Base-by-base conservation (phyloP, 2,113 vertebrate species). In the Leptobrachium leishanense region DNA sequence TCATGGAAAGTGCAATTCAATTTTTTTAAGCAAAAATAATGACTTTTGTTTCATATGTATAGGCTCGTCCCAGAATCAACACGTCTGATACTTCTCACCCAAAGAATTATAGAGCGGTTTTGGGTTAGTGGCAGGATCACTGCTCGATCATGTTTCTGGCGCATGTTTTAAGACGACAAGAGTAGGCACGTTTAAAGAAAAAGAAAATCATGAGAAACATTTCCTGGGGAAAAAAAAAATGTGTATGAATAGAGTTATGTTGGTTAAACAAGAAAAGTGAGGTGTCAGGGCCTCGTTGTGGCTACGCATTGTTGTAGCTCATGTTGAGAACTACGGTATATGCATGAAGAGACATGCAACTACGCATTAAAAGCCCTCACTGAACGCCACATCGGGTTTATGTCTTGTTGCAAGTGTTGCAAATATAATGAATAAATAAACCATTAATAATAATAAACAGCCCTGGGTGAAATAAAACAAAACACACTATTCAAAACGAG, bases 181-280 rank as follows among this genome's bases (percentile, higher is more conserved):
- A 74, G 42, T 6, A 68, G 78, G 44, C 78, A 74, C 11, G 78
- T 59, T 46, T 7, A 12, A 74, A 11, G 62, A 50, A 68, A 57
- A 12, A 74, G 6, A 68, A 50, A 68, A 57, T 41, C 72, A 15
- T 81, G 78, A 74, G 78, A 81, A 81, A 79, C 43, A 79, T 79
- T 54, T 67, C 53, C 46, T 79, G 77, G 77, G 72, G 67, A 81
- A 57, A 46, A 31, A 31, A 31, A 74, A 54, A 40, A 20, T 31
- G 46, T 40, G 11, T 40, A 64, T 55, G 63, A 41, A 59, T 5
- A 68, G 64, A 67, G 41, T 13, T 59, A 54, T 46, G 72, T 68
- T 74, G 72, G 78, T 62, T 74, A 81, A 68, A 81, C 78, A 1
- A 74, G 78, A 68, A 68, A 40, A 74, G 43, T 71, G 46, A 5